Conservation (phyloP, 1,140 invertebrate genomes). For the Drosophila dunni region DNA sequence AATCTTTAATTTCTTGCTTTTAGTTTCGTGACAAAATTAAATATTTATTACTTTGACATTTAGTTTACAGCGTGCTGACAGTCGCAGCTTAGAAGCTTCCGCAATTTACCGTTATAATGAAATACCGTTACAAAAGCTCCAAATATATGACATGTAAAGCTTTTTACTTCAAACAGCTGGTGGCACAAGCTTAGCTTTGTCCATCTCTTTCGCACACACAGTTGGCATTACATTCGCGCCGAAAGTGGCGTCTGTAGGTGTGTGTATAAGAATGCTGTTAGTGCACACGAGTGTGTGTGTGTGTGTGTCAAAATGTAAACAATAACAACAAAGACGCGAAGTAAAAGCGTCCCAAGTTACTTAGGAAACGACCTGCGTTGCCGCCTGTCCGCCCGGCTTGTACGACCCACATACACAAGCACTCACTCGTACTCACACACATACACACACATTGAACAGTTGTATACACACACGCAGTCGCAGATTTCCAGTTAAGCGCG, state of each 20-base stretch:
- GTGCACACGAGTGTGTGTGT: slow-evolving; percentile 4
- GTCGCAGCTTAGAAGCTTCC: not conserved
- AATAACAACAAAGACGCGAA: slow-evolving; percentile 69
- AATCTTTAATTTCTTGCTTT: no score
- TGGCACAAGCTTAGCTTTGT: not conserved
- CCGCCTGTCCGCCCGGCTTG: slow-evolving; percentile 27
- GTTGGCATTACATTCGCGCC: not conserved
- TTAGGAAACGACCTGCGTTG: slow-evolving; percentile 33
- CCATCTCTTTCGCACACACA: slow-evolving; percentile 1
- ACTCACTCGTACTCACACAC: slow-evolving; percentile 23
- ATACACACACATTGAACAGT: no score
- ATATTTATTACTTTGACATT: no score
- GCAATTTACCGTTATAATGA: not conserved
- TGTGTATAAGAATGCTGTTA: not conserved
- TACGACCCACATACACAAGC: slow-evolving; percentile 22
- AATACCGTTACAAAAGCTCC: slow-evolving; percentile 14
- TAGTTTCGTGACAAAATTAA: no score
- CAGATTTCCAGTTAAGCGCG: slow-evolving; percentile 60
- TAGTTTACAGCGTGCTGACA: no score
- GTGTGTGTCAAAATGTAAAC: slow-evolving; percentile 58
- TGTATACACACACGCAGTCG: slow-evolving; percentile 48
- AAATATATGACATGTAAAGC: not conserved
- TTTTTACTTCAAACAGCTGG: slow-evolving; percentile 47
- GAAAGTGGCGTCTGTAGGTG: slow-evolving; percentile 15
- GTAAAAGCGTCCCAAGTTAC: slow-evolving; percentile 44